Evolutionary conservation across 2,113 vertebrate species (phyloP).

Genomic region (Megaleporinus macrocephalus): DNA sequence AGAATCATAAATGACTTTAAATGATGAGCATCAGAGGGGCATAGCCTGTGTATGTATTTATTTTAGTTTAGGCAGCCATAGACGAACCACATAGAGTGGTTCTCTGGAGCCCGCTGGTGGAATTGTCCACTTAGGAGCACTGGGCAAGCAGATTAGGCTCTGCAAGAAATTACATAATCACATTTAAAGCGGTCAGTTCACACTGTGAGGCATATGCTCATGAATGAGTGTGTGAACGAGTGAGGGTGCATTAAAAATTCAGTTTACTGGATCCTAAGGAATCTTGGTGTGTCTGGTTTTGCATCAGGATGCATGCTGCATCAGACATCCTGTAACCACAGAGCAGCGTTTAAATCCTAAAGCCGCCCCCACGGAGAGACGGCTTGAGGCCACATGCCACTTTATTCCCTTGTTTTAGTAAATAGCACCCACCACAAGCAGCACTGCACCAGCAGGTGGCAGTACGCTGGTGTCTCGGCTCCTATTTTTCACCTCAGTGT

Average conservation of each 20-base stretch:
- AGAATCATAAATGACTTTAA: no score
- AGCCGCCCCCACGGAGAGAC: background rate
- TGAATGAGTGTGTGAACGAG: background rate
- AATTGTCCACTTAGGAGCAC: background rate
- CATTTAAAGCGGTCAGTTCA: background rate
- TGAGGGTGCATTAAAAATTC: background rate
- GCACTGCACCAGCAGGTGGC: background rate
- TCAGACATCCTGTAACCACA: background rate
- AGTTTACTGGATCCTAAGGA: background rate
- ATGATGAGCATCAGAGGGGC: background rate
- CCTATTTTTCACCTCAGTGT: background rate
- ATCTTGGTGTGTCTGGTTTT: background rate
- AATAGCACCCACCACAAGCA: background rate
- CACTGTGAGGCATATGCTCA: background rate
- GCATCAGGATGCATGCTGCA: background rate
- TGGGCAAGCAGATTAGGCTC: background rate
- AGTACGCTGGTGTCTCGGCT: background rate
- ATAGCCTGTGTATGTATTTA: background rate
- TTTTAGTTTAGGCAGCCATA: background rate
- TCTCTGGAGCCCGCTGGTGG: background rate
- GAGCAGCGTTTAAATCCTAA: background rate
- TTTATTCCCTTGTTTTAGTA: background rate
- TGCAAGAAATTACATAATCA: background rate
- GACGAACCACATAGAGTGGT: background rate
- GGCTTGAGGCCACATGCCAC: background rate